These are phyloP conservation scores for Sebastes elongatus DNA, from an alignment of 2,797 vertebrate genomes.

Conservation along the genomic window DNA sequence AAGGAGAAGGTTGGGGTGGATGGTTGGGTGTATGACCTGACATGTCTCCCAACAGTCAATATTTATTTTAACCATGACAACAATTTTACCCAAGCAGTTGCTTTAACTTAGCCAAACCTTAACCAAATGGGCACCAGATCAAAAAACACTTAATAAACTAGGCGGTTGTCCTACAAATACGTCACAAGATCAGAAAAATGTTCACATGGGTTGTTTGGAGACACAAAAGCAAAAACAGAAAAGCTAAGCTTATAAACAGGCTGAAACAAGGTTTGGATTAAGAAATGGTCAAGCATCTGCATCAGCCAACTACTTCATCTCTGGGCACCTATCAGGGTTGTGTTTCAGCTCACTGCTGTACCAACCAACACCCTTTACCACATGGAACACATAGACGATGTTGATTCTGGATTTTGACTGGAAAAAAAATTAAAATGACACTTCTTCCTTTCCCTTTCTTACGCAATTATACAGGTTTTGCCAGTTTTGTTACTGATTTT, in stretches of 20 bases:
- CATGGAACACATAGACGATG: slow-evolving; percentile 4
- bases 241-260: background rate
- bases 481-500: background rate
- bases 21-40: background rate
- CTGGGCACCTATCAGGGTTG: background rate
- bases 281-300: background rate
- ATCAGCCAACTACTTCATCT: slow-evolving; percentile 8
- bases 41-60: background rate
- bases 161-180: background rate
- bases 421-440: background rate
- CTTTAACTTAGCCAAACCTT: background rate
- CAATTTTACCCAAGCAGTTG: background rate
- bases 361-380: slow-evolving; percentile 40
- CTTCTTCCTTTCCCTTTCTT: background rate
- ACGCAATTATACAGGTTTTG: background rate
- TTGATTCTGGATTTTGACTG: background rate
- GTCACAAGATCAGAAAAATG: background rate
- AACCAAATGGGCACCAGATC: background rate
- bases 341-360: background rate
- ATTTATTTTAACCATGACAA: background rate
- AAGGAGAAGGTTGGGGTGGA: background rate
- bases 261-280: background rate
- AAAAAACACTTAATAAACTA: background rate
- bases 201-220: background rate
- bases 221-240: background rate